Conservation (phyloP, 1,140 invertebrate genomes). For the Pachyrhynchus sulphureomaculatus region DNA sequence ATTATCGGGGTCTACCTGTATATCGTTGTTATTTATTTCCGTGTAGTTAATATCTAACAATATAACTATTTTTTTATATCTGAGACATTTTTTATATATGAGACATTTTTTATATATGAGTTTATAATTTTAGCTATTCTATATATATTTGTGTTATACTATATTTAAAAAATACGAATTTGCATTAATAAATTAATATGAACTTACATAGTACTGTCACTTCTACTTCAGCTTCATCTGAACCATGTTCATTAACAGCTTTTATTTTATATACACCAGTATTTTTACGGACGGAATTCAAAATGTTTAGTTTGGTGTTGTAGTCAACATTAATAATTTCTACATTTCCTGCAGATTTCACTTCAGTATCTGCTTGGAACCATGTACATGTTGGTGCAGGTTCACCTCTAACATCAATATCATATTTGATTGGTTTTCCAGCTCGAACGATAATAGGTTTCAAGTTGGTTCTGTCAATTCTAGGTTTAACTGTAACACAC, state of each 20-base stretch:
- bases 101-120: too few relatives aligned
- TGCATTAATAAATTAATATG: constrained; percentile 12
- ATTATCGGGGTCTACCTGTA: too few relatives aligned
- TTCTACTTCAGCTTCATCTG: constrained; percentile 92
- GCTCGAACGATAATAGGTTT: constrained; percentile 87
- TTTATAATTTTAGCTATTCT: too few relatives aligned
- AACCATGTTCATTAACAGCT: constrained; percentile 89
- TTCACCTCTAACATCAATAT: constrained; percentile 92
- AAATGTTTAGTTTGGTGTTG: constrained; percentile 89
- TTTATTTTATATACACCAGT: constrained; percentile 89
- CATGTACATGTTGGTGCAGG: constrained; percentile 91
- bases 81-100: too few relatives aligned
- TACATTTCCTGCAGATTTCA: constrained; percentile 68
- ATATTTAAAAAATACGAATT: too few relatives aligned
- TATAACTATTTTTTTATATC: too few relatives aligned
- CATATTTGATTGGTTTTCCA: constrained; percentile 89
- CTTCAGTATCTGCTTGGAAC: constrained; percentile 63
- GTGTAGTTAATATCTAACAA: too few relatives aligned
- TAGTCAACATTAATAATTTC: constrained; percentile 90
- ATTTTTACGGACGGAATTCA: constrained; percentile 78
- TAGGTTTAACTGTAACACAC: constrained; percentile 78
- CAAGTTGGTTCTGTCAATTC: constrained; percentile 92
- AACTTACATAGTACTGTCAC: constrained; percentile 82
- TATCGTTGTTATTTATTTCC: too few relatives aligned
- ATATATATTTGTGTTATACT: too few relatives aligned